phyloP scores from a whole-genome alignment of 2,113 vertebrate species.

The Uropsilus gracilis region DNA sequence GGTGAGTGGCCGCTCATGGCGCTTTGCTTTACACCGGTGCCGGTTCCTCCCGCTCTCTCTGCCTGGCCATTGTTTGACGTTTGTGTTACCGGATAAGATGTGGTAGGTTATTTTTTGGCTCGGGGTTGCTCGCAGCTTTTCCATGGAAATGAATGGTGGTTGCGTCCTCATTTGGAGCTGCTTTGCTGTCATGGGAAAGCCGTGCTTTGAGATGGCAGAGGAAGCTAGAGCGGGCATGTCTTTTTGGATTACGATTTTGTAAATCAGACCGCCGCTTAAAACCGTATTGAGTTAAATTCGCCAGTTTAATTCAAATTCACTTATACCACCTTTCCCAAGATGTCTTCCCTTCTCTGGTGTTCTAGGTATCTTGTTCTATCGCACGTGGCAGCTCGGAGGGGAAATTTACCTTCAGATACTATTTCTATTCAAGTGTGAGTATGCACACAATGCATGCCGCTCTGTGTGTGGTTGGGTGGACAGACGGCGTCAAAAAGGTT shows the following conservation, averaged over 20 bases:
- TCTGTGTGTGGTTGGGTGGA: background rate
- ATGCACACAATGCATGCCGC: no score
- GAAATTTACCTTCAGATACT: background rate
- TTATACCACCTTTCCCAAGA: background rate
- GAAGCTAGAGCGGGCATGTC: background rate
- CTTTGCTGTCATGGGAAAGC: no score
- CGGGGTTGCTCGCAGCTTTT: no score
- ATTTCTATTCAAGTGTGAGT: background rate
- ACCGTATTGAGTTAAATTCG: background rate
- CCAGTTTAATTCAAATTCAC: background rate
- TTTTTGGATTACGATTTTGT: background rate
- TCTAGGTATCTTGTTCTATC: background rate
- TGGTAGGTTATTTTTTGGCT: no score
- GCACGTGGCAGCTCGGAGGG: background rate
- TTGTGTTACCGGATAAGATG: no score
- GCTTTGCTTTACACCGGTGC: no score
- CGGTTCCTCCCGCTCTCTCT: no score
- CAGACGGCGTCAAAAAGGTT: background rate
- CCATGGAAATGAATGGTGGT: no score
- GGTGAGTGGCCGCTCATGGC: no score
- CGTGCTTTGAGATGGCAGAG: no score
- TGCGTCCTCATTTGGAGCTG: no score
- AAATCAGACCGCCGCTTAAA: background rate
- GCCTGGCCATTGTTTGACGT: no score
- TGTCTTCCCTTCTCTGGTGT: background rate